Evolutionary conservation across 2,888 invertebrate species (phyloP), one percentile per base, ranked within the genome.

Genomic region (Thymelicus lineola): DNA sequence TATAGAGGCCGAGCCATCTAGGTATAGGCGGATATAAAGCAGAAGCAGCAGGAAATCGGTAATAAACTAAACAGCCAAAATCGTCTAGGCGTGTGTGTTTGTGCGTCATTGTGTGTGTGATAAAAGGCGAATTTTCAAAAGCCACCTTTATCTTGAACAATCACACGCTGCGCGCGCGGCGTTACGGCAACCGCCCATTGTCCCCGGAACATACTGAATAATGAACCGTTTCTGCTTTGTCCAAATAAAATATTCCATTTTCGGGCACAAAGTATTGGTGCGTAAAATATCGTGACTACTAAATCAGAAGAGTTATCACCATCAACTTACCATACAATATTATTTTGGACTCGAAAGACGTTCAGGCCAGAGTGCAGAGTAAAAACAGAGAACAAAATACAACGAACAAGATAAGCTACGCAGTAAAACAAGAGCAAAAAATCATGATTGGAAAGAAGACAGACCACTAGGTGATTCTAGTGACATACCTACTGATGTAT

Each of bases 111-210:
- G 85, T 83, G 75, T 73, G 72, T 76, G 3, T 28, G 28, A 89
- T 86, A 90, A 90, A 86, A 86, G 88, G 87, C 84, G 79, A 85
- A 79, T 84, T 86, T 88, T 84, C 87, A 89, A 90, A 88, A 86
- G 85, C 87, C 85, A 82, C 84, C 86, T 85, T 81, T 87, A 87
- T 90, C 84, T 85, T 86, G 84, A 87, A 90, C 90, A 92, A 91
- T 92, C 91, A 87, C 90, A 91, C 86, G 92, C 91, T 92, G 93
- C 87, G 93, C 89, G 86, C 83, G 86, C 91, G 90, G 87, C 82
- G 82, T 80, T 75, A 81, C 84, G 80, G 81, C 80, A 76, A 74
- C 81, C 80, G 77, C 74, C 88, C 84, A 91, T 92, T 91, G 90
- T 91, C 78, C 84, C 45, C 85, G 83, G 86, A 90, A 86, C 82